Percentiles rank a stretch among this genome's conserved stretches.
Evolutionary conservation across 2,113 vertebrate species (phyloP).

Genomic region (Agapornis roseicollis): DNA sequence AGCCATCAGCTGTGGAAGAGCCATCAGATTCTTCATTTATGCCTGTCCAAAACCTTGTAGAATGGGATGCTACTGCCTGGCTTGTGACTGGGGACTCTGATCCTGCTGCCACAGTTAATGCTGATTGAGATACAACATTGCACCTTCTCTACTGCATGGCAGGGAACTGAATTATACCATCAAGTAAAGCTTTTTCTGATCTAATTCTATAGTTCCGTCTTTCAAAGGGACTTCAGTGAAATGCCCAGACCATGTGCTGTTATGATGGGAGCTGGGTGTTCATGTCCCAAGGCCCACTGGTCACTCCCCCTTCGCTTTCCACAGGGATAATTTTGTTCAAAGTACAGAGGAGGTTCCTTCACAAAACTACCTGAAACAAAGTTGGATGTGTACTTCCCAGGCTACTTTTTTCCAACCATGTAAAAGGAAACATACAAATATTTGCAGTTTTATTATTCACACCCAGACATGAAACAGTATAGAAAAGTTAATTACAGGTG

Average conservation of each 20-base stretch:
- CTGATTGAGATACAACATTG: neutral
- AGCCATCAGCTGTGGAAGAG: neutral
- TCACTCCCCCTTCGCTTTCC: neutral
- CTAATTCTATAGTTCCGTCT: neutral
- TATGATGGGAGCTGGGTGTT: neutral
- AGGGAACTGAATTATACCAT: neutral
- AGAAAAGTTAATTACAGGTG: neutral
- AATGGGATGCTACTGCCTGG: neutral
- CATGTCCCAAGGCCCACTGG: fast-evolving
- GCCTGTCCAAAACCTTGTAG: neutral
- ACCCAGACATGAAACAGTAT: neutral
- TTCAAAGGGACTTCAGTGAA: neutral
- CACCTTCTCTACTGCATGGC: neutral
- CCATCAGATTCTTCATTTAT: neutral
- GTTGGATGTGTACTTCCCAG: neutral
- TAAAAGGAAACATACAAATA: neutral
- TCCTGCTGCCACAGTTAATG: neutral
- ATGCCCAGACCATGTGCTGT: fast-evolving
- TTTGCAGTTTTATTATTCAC: neutral
- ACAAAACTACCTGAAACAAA: neutral
- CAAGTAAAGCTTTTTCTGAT: neutral
- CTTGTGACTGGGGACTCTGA: neutral
- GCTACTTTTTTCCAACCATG: neutral
- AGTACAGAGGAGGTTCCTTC: neutral
- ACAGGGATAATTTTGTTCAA: neutral